These are phyloP conservation scores for Siphamia tubifer DNA, from an alignment of 2,113 vertebrate species.

Conservation along the genomic window DNA sequence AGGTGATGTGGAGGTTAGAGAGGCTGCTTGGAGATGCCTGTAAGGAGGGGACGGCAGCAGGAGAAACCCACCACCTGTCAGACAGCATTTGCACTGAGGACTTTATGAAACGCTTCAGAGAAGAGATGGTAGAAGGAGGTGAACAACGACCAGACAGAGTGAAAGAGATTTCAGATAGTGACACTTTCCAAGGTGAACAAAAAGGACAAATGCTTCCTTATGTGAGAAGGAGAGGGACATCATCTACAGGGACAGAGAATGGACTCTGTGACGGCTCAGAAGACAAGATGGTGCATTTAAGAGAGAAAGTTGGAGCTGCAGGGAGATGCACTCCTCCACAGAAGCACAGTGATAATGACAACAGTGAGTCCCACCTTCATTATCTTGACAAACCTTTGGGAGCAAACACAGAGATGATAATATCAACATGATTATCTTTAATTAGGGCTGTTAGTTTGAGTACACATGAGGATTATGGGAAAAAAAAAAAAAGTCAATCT, in stretches of 20 bases:
- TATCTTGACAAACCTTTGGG: not conserved
- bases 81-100: slow-evolving; percentile 84
- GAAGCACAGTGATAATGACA: not conserved
- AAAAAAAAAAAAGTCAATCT: not conserved
- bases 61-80: slow-evolving; percentile 41
- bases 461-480: not conserved
- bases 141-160: not conserved
- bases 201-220: not conserved
- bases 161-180: not conserved
- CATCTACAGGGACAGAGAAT: not conserved
- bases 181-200: not conserved
- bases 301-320: not conserved
- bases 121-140: slow-evolving; percentile 63
- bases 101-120: slow-evolving; percentile 71
- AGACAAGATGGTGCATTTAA: not conserved
- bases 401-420: not conserved
- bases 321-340: not conserved
- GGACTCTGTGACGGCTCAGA: not conserved
- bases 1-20: slow-evolving; percentile 70
- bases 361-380: slow-evolving; percentile 17
- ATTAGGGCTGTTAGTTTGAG: not conserved
- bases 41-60: not conserved
- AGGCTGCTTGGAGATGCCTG: slow-evolving; percentile 60
- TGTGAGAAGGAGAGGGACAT: not conserved
- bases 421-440: not conserved